Evolutionary conservation across 1,140 invertebrate species (phyloP), one percentile per base, ranked within the genome.

Genomic region (Lucilia sericata): DNA sequence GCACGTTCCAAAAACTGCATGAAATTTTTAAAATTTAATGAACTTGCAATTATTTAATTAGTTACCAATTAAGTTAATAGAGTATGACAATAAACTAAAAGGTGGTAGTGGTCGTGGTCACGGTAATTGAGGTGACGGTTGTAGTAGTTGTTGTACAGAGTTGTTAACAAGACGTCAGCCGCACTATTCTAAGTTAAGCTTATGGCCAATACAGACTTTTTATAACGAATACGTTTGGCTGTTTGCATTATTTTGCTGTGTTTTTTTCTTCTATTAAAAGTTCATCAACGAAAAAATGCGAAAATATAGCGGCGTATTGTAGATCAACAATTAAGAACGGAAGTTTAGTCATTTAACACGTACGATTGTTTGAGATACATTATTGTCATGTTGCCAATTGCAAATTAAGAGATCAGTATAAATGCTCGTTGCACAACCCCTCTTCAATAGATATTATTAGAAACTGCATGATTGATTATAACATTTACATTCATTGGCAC

Each of bases 201-300:
- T 49, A 80, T 80, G 42, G 8, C 19, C 42, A 25, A 80, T 49
- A 21, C 19, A 80, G 42, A 80, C 81, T 34, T 65, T 82, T 82
- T 65, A 65, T 65, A 82, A 65, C n/a, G 7, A 70, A 70, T 70
- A 21, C 65, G 21, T 70, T 70, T 7, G 14, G 5, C 12, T 60
- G 13, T 60, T 60, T 17, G 55, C 10, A 14, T 70, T 21, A 70
- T 70, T 70, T 70, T 21, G 2, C 19, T n/a, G n/a, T 21, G n/a
- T 21, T 70, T 70, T 21, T 17, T 21, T 70, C n/a, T 70, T 70
- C 5, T 10, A n/a, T 12, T 21, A 70, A 10, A 21, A 21, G 17
- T 70, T 70, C 19, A 21, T 19, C 65, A 3, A 17, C 34, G 36
- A 7, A 36, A n/a, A 78, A 47, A 42, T 78, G 75, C 75, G 42